Conservation (phyloP, 2,888 invertebrate species). For the Brenthis ino region DNA sequence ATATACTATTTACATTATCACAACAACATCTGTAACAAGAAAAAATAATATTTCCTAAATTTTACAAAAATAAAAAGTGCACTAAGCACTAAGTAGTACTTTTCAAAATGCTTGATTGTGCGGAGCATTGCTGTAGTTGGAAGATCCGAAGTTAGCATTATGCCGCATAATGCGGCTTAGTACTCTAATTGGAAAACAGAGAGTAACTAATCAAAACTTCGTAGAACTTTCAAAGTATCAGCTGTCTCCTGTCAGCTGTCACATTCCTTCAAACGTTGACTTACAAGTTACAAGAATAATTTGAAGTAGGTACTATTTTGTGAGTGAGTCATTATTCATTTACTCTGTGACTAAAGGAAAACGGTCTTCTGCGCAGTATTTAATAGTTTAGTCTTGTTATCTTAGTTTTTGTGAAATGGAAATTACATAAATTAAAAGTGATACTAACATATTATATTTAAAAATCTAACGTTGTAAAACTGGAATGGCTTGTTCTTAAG, state of each 20-base stretch:
- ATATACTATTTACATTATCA: too few species aligned
- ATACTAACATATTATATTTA: not conserved
- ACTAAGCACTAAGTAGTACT: too few species aligned
- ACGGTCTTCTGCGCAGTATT: constrained; percentile 23
- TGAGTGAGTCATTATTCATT: constrained; percentile 18
- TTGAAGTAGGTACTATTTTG: constrained; percentile 7
- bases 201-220: too few species aligned
- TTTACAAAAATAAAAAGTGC: too few species aligned
- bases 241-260: constrained; percentile 23
- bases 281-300: constrained; percentile 7
- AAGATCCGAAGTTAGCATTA: too few species aligned
- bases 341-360: constrained; percentile 24
- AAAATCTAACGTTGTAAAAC: constrained; percentile 15
- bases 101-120: too few species aligned
- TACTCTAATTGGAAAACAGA: too few species aligned
- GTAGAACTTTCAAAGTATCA: constrained; percentile 20
- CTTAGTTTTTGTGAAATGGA: constrained; percentile 15
- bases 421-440: constrained; percentile 17
- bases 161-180: too few species aligned
- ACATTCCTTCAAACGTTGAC: constrained; percentile 1
- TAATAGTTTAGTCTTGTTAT: constrained; percentile 1
- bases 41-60: too few species aligned
- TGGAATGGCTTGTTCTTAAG: constrained; percentile 20
- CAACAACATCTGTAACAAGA: too few species aligned
- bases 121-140: too few species aligned